Evolutionary conservation across 2,113 vertebrate genomes (phyloP).

Genomic region (Pseudopipra pipra): DNA sequence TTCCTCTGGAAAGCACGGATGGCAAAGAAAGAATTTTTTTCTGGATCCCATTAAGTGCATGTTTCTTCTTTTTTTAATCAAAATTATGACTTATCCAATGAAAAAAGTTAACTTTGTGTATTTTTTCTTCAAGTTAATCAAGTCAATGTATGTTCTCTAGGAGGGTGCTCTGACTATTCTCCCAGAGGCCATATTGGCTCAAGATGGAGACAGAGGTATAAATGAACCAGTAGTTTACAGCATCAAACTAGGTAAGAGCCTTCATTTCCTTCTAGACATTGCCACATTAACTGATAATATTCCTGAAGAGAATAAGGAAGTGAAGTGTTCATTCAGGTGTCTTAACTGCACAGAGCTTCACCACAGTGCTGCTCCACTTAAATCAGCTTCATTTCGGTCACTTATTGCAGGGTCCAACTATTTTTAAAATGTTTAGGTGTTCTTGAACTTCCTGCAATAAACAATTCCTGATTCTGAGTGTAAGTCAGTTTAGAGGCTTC

Average conservation of each 20-base stretch:
- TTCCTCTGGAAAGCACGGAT: neutral
- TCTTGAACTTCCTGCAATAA: neutral
- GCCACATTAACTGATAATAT: neutral
- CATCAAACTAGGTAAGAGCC: conserved; percentile 64
- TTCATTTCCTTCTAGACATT: neutral
- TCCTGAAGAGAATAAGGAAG: neutral
- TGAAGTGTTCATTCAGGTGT: neutral
- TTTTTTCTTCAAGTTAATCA: neutral
- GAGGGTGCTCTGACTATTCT: conserved; percentile 33
- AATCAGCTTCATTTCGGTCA: neutral
- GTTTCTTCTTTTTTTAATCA: neutral
- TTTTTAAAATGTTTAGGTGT: neutral
- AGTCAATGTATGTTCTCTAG: conserved; percentile 42
- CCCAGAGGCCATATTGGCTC: conserved; percentile 75
- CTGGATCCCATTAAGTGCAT: neutral
- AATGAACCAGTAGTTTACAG: conserved; percentile 73
- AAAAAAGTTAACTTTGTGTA: neutral
- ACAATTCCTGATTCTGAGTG: neutral
- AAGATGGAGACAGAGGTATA: conserved; percentile 81
- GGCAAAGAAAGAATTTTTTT: neutral
- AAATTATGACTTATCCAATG: neutral
- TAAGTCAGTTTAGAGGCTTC: neutral
- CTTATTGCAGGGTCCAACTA: neutral
- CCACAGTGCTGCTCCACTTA: neutral
- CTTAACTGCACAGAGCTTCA: neutral